Evolutionary conservation across 2,797 vertebrate species (phyloP).

Genomic region (Anableps anableps): DNA sequence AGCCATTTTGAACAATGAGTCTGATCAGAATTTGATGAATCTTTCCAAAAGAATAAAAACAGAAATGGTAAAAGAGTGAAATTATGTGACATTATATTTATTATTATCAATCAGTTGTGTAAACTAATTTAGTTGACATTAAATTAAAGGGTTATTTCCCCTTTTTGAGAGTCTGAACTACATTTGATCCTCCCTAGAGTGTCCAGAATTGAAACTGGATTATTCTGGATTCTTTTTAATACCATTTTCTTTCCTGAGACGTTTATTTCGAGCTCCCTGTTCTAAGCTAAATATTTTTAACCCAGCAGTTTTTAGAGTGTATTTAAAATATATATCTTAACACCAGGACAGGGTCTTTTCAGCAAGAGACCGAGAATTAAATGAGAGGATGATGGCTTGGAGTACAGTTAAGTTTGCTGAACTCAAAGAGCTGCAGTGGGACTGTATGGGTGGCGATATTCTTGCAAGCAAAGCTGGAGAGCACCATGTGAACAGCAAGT

Average conservation of each 20-base stretch:
- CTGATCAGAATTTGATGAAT: background rate
- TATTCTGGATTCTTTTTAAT: background rate
- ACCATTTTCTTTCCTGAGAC: background rate
- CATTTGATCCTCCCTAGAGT: background rate
- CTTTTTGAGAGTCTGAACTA: background rate
- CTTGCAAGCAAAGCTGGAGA: too few relatives aligned
- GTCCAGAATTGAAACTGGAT: background rate
- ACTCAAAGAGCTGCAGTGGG: background rate
- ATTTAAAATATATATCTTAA: background rate
- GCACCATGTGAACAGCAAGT: background rate
- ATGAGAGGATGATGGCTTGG: background rate
- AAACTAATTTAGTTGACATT: too few relatives aligned
- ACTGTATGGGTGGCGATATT: background rate
- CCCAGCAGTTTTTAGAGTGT: background rate
- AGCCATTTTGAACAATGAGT: background rate
- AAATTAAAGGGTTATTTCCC: background rate
- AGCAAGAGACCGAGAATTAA: background rate
- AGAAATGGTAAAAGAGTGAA: background rate
- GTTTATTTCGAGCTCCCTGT: too few relatives aligned
- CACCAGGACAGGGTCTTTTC: background rate
- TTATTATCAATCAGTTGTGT: too few relatives aligned
- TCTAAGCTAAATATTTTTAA: background rate
- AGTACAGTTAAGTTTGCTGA: background rate
- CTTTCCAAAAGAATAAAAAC: background rate
- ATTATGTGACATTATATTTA: background rate